A percentile compares a stretch with the other conserved stretches of the same genome.
These are phyloP conservation scores for Teleogryllus occipitalis DNA, from an alignment of 1,140 invertebrate genomes.

Conservation along the genomic window DNA sequence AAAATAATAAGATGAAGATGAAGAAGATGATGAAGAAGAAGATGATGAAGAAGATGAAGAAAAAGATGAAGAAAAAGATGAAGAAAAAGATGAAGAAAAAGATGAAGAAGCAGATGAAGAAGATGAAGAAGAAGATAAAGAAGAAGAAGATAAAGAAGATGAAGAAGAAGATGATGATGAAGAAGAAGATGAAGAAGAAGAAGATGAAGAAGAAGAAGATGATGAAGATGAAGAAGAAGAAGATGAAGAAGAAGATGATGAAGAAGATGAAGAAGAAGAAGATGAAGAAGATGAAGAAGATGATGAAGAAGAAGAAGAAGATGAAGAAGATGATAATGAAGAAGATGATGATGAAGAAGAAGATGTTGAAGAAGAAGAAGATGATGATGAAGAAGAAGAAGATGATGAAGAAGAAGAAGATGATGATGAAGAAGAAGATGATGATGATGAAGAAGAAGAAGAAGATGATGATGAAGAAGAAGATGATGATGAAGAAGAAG, in stretches of 20 bases:
- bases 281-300: constrained; percentile 18
- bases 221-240: constrained; percentile 8
- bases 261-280: constrained; percentile 15
- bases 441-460: not conserved
- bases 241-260: constrained; percentile 18
- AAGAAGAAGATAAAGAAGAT: constrained; percentile 17
- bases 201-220: constrained; percentile 10
- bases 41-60: no score
- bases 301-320: constrained; percentile 21
- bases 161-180: constrained; percentile 13
- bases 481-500: not conserved
- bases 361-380: constrained; percentile 22
- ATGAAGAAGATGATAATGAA: constrained; percentile 19
- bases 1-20: constrained; percentile 11
- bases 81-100: constrained; percentile 28
- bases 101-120: constrained; percentile 24
- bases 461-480: not conserved
- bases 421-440: not conserved
- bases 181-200: constrained; percentile 11
- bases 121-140: constrained; percentile 15
- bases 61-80: no score
- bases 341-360: constrained; percentile 18
- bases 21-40: constrained; percentile 14
- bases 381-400: constrained; percentile 20
- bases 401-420: not conserved